Base-by-base conservation (phyloP, 37 sponge, comb jelly and placozoan species). In the Petrosia ficiformis region DNA sequence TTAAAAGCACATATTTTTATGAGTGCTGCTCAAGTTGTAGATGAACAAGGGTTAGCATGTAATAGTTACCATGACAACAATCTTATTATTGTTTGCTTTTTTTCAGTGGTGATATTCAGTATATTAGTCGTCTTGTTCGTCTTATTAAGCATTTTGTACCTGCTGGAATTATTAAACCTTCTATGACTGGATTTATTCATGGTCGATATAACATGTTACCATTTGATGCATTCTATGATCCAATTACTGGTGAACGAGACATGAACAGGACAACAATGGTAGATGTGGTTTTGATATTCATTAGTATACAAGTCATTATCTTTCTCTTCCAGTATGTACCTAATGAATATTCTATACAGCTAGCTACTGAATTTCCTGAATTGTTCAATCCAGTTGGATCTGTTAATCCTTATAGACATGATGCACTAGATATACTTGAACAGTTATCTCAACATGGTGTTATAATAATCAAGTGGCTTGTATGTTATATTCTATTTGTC, bases 381-480 rank as follows among this genome's bases (percentile, higher is more conserved):
- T 71, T 39, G 33, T 94, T 90, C 60, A 42, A 74, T 63, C 71
- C 95, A 0, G 60, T 90, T 39, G 87, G 95, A 11, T 94, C 95
- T 0, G 92, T 94, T 6, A 90, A 94, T 71, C 95, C 95, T 0
- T 90, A 90, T 38, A 71, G 92, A 1, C 36, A 44, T 3, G 95
- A 94, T 36, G 92, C 92, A 32, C 38, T 87, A 38, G 36, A 83
- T 42, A 89, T 87, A 69, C 78, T 94, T 41, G 67, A 90, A 79
- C 58, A 69, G 29, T 84, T 88, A 74, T 84, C 87, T 22, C 57
- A 67, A 6, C 44, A 77, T 24, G 92, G 95, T 16, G 76, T 87
- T 28, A 74, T 72, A 38, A 61, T 94, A 38, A 94, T 94, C 39
- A 94, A 94, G 65, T 94, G 95, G 95, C 86, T 94, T 70, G 89